Conservation (phyloP, 2,113 vertebrate genomes). For the Psephotus haematonotus region DNA sequence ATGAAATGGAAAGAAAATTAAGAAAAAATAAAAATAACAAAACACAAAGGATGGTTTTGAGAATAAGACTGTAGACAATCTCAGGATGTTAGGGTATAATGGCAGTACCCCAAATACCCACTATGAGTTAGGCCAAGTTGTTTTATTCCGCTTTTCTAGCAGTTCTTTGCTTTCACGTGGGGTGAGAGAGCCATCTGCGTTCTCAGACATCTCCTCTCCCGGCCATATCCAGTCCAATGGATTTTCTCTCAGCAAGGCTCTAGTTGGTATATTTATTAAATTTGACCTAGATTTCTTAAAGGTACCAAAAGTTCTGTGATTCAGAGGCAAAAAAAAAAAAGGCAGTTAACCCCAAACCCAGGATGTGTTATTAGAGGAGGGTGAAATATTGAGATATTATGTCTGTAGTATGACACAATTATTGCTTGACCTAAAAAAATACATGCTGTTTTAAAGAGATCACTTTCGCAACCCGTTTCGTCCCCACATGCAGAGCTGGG, state of each 20-base stretch:
- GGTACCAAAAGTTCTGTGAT: not conserved
- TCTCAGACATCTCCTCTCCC: not conserved
- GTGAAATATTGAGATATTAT: not conserved
- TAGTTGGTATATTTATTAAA: not conserved
- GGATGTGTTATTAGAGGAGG: not conserved
- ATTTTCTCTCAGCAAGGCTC: not conserved
- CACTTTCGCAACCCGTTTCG: not conserved
- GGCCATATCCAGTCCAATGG: not conserved
- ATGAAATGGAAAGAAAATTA: not conserved
- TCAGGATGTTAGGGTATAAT: not conserved
- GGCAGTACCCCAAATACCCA: not conserved
- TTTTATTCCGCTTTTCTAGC: not conserved
- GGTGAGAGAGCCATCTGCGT: not conserved
- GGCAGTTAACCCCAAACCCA: rapidly evolving
- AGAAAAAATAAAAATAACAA: not conserved
- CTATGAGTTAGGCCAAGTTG: not conserved
- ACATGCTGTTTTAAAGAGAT: not conserved
- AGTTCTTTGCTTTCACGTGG: not conserved
- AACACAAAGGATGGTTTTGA: not conserved
- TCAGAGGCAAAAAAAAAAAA: not conserved
- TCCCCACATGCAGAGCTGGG: not conserved
- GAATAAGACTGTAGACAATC: not conserved
- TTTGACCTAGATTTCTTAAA: not conserved
- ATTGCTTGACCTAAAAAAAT: not conserved
- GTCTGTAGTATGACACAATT: not conserved